Percentiles rank a stretch among this genome's conserved stretches.
Evolutionary conservation across 37 sponge, comb jelly and placozoan species (phyloP).

Genomic region (Crambe crambe): DNA sequence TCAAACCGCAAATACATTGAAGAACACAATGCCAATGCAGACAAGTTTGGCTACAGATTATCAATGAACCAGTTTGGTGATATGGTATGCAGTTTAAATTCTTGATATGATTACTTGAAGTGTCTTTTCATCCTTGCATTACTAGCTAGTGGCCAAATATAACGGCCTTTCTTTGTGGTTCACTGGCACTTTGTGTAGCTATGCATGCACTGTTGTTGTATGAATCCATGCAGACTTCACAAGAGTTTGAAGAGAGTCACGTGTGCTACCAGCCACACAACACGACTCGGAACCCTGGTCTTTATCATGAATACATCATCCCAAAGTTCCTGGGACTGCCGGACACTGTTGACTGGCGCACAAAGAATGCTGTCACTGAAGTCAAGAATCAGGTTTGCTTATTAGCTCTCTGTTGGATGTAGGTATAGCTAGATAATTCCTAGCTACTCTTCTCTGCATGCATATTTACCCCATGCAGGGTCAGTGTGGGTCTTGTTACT

Average conservation of each 20-base stretch:
- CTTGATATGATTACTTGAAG: no score
- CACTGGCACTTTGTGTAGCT: no score
- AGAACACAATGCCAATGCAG: conserved; percentile 50
- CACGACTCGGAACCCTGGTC: not conserved
- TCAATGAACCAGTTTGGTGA: conserved; percentile 59
- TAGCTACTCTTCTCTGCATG: not conserved
- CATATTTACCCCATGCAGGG: conserved; percentile 29
- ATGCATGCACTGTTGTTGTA: not conserved
- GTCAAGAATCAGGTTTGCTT: conserved; percentile 72
- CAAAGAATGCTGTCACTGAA: conserved; percentile 67
- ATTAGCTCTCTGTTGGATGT: not conserved
- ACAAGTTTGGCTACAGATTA: conserved; percentile 43
- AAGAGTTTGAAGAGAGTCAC: not conserved
- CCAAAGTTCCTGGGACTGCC: conserved; percentile 20
- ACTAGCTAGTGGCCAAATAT: not conserved
- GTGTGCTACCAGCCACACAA: conserved; percentile 1
- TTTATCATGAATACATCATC: not conserved
- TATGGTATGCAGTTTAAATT: conserved; percentile 22
- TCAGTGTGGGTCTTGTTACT: conserved; percentile 85
- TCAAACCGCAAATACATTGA: conserved; percentile 51
- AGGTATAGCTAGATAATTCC: not conserved
- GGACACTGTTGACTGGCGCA: conserved; percentile 79
- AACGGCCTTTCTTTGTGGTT: not conserved
- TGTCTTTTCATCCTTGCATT: no score
- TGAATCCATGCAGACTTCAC: not conserved